These are phyloP conservation scores for Danio choprae DNA, from an alignment of 2,797 vertebrate species.

Conservation along the genomic window DNA sequence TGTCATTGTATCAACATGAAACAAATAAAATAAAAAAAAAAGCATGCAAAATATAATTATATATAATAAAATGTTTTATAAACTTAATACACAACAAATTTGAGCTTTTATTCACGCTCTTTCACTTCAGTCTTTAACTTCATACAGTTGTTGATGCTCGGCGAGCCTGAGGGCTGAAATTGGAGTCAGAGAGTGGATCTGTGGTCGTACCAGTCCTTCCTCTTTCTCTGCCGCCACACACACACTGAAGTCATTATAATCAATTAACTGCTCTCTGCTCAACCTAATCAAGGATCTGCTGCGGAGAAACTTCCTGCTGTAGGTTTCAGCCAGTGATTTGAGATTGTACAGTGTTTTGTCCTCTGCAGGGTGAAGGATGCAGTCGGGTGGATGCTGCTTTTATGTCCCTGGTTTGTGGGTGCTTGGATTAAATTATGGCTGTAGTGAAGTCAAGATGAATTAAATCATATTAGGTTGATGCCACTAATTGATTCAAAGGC, in stretches of 20 bases:
- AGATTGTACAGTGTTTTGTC: constrained; percentile 58
- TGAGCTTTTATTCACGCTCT: too few species aligned
- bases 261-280: constrained; percentile 68
- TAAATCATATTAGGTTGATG: not conserved
- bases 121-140: not conserved
- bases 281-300: constrained; percentile 67
- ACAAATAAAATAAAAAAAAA: not conserved
- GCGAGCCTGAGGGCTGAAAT: constrained; percentile 49
- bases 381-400: constrained; percentile 8
- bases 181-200: constrained; percentile 11
- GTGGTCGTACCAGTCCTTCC: not conserved
- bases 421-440: not conserved
- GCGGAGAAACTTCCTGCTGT: constrained; percentile 59
- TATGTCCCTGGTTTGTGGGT: constrained; percentile 11
- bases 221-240: constrained; percentile 9
- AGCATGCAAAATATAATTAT: constrained; percentile 14
- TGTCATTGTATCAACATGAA: not conserved
- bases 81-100: too few species aligned
- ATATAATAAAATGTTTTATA: constrained; percentile 16
- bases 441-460: constrained; percentile 16
- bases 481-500: not conserved
- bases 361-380: constrained; percentile 36
- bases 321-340: constrained; percentile 57
- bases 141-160: not conserved
- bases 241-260: constrained; percentile 70